Evolutionary conservation across 1,140 invertebrate genomes (phyloP), one percentile per base, ranked within the genome.

Genomic region (Drosophila sechellia): DNA sequence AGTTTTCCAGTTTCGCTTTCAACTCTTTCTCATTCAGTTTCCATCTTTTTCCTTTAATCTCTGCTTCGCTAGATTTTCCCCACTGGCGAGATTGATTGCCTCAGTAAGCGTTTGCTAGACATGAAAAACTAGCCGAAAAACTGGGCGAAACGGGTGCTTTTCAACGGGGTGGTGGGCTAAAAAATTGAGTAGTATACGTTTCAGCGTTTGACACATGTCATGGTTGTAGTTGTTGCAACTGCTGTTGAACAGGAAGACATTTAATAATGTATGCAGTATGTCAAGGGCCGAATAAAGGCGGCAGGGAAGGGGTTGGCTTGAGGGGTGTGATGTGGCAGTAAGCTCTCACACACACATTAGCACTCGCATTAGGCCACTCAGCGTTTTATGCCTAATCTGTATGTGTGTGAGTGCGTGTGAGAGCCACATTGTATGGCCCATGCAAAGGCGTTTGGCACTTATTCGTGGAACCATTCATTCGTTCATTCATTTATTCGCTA

Each of bases 211-310:
- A 78, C 80, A 84, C 76, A 84, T 79, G 76, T 76, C 55, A 58
- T 64, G 79, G 42, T 70, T 68, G 56, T 58, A 39, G 69, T 58
- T 73, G 70, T 25, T 40, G 46, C 27, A 55, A 34, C 35, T 53
- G 61, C 31, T 63, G 63, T 53, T 49, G 43, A 66, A 81, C 65
- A 54, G 78, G 76, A 70, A 72, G 75, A 72, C 83, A 79, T 86
- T 81, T 77, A 86, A 86, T 81, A 87, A 81, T 87, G 60, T 71
- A 81, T 78, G 74, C 77, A 64, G 34, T 59, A 58, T 78, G 81
- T 63, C 73, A 66, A 56, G 58, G 50, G 57, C 45, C 34, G 35
- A 15, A 35, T 35, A 64, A 20, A 17, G 34, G 37, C 11, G 27
- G 25, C 40, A 31, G 8, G 5, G 13, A 2, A 20, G n/a, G 15